A percentile compares a stretch with the other conserved stretches of the same genome.
These are phyloP conservation scores for Conger conger DNA, from an alignment of 2,113 vertebrate species.

Conservation along the genomic window DNA sequence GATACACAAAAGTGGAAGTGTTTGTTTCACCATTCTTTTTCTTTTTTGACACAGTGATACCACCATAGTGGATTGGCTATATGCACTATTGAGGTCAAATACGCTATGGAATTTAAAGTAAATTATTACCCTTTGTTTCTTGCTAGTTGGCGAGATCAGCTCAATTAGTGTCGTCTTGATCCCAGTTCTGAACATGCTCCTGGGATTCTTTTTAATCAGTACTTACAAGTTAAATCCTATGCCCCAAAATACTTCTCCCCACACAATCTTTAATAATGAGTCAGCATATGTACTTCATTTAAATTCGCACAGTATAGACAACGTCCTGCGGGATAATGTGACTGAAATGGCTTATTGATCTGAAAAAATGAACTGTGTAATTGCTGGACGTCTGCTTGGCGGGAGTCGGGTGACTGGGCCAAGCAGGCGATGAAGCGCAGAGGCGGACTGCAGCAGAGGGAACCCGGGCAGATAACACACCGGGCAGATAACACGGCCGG, in stretches of 20 bases:
- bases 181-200: background rate
- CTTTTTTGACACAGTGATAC: too few species aligned
- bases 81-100: too few species aligned
- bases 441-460: background rate
- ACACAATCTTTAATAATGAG: background rate
- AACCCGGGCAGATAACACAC: background rate
- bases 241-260: too few species aligned
- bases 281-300: background rate
- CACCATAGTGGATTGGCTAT: too few species aligned
- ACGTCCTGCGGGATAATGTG: slow-evolving; percentile 28
- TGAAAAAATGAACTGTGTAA: background rate
- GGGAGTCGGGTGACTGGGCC: background rate
- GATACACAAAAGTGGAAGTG: too few species aligned
- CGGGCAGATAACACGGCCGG: background rate
- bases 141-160: too few species aligned
- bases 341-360: slow-evolving; percentile 39
- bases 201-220: background rate
- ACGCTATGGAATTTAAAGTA: too few species aligned
- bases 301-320: slow-evolving; percentile 24
- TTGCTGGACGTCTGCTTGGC: background rate
- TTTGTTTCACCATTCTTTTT: too few species aligned
- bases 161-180: background rate
- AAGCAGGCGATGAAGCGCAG: background rate
- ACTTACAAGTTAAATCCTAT: background rate
- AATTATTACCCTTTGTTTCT: too few species aligned